Evolutionary conservation across 1,140 invertebrate genomes (phyloP).

Genomic region (Ceratoteleas bidentatus): DNA sequence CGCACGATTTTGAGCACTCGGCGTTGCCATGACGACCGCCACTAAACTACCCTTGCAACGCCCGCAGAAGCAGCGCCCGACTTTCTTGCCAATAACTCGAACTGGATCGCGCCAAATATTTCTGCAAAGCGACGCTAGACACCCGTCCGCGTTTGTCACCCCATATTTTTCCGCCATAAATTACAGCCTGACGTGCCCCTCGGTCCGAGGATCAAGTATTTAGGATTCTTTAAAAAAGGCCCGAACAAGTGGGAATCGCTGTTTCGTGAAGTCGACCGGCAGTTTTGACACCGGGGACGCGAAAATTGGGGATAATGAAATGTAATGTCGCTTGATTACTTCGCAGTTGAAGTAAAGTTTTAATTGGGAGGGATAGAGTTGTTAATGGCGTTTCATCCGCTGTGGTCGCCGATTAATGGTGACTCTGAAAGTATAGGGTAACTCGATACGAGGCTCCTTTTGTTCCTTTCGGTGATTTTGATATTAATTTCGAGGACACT

Average conservation of each 20-base stretch:
- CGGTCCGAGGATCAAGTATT: slow-evolving; percentile 14
- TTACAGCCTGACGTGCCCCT: slow-evolving; percentile 27
- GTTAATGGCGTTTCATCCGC: neutral
- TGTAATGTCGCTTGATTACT: neutral
- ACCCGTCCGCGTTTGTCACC: slow-evolving; percentile 50
- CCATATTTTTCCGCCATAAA: slow-evolving; percentile 43
- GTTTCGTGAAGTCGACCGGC: neutral
- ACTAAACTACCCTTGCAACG: slow-evolving; percentile 80
- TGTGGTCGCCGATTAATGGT: neutral
- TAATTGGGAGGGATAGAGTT: neutral
- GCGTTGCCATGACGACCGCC: slow-evolving; percentile 81
- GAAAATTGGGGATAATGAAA: neutral
- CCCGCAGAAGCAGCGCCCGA: slow-evolving; percentile 68
- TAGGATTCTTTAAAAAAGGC: slow-evolving; percentile 26
- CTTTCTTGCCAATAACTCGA: slow-evolving; percentile 65
- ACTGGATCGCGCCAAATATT: slow-evolving; percentile 63
- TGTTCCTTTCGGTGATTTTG: too few species aligned
- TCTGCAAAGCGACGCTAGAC: slow-evolving; percentile 51
- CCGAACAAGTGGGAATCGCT: neutral
- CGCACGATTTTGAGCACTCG: slow-evolving; percentile 74
- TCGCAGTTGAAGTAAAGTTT: neutral
- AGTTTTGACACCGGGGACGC: neutral
- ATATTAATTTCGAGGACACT: too few species aligned
- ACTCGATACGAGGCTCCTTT: too few species aligned
- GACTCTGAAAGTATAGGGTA: too few species aligned